phyloP scores from a whole-genome alignment of 2,797 vertebrate species.

The Zenarchopterus dispar region DNA sequence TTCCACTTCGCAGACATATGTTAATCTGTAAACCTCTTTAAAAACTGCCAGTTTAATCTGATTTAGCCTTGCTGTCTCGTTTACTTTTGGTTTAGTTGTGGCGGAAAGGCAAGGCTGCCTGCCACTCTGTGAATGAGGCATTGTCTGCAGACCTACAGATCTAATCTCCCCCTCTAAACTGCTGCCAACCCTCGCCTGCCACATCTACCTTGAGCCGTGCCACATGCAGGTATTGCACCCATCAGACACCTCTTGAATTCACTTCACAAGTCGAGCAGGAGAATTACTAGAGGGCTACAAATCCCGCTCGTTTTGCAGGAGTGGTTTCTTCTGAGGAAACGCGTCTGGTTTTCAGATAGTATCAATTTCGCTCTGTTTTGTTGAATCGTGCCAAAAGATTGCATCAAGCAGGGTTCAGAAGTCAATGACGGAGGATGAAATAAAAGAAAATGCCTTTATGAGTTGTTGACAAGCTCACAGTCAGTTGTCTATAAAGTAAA shows the following conservation, averaged over 20 bases:
- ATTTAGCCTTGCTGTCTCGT: constrained; percentile 72
- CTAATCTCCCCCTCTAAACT: constrained; percentile 65
- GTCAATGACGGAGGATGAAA: constrained; percentile 53
- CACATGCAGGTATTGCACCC: constrained; percentile 68
- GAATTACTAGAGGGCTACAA: constrained; percentile 32
- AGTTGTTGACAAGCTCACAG: constrained; percentile 49
- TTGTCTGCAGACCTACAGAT: constrained; percentile 72
- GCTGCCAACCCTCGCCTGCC: constrained; percentile 39
- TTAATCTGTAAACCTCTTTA: constrained; percentile 68
- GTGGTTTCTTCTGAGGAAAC: constrained; percentile 32
- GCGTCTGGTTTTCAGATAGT: constrained; percentile 56
- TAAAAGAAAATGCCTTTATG: constrained; percentile 51
- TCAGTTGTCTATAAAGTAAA: constrained; percentile 41
- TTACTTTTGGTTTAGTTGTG: constrained; percentile 71
- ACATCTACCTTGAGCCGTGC: constrained; percentile 50
- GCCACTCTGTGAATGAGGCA: constrained; percentile 72
- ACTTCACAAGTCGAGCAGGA: constrained; percentile 32
- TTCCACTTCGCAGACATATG: constrained; percentile 55
- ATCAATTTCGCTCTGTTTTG: constrained; percentile 37
- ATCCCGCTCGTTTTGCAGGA: constrained; percentile 36
- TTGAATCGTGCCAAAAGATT: constrained; percentile 51
- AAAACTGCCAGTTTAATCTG: constrained; percentile 75
- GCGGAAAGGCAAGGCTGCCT: constrained; percentile 55
- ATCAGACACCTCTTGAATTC: constrained; percentile 55
- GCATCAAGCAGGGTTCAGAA: constrained; percentile 55